Evolutionary conservation across 2,888 invertebrate genomes (phyloP).

Genomic region (Xanthia icteritia): DNA sequence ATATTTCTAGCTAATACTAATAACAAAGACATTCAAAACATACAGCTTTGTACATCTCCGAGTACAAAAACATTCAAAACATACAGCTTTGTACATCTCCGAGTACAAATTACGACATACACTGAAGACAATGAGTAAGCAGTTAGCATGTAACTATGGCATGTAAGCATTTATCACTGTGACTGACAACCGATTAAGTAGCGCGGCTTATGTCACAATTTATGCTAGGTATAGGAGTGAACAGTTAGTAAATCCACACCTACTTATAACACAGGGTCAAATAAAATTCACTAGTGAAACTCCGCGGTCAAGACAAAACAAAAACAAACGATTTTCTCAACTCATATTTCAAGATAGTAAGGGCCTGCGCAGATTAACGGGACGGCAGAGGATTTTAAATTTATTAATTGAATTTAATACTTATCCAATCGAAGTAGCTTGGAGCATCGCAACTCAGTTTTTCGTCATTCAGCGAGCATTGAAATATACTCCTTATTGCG

Average conservation of each 20-base stretch:
- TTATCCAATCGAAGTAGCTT: no score
- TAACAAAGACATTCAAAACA: background rate
- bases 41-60: background rate
- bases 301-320: no score
- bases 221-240: background rate
- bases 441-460: no score
- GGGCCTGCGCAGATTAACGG: no score
- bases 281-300: no score
- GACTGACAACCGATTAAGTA: conserved; percentile 38
- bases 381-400: no score
- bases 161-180: conserved; percentile 33
- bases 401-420: no score
- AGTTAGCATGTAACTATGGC: background rate
- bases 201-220: conserved; percentile 11
- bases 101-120: conserved; percentile 16
- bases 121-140: conserved; percentile 17
- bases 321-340: no score
- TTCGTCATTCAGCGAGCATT: no score
- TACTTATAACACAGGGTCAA: no score
- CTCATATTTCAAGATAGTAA: no score
- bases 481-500: no score
- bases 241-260: background rate
- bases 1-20: background rate
- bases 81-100: background rate
- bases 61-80: conserved; percentile 10